Percentiles rank a stretch among this genome's conserved stretches.
phyloP scores from a whole-genome alignment of 2,888 invertebrate species.

The Rugalucina vietnamica region DNA sequence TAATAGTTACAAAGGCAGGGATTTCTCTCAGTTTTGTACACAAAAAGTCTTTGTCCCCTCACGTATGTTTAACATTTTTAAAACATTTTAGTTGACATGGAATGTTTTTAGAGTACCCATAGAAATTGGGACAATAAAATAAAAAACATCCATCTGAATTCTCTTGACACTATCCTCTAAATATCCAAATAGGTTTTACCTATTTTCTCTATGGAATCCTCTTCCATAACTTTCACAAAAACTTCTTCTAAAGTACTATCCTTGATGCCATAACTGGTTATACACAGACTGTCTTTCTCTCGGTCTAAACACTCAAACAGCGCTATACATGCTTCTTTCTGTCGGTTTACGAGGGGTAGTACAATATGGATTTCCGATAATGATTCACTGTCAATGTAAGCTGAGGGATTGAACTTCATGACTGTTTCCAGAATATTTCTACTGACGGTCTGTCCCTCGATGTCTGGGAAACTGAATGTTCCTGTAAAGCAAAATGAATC shows the following conservation, averaged over 20 bases:
- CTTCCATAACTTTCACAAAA: constrained; percentile 81
- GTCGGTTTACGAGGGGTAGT: constrained; percentile 67
- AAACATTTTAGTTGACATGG: no score
- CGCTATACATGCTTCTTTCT: constrained; percentile 76
- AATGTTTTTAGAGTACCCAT: no score
- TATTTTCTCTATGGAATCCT: constrained; percentile 62
- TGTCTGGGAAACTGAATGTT: no score
- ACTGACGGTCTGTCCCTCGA: not conserved
- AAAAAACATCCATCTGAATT: no score
- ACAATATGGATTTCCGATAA: constrained; percentile 68
- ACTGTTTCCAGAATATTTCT: constrained; percentile 12
- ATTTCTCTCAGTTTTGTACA: no score
- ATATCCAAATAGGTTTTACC: no score
- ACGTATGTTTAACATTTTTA: no score
- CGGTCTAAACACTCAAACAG: constrained; percentile 80
- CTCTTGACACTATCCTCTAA: no score
- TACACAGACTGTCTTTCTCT: constrained; percentile 63
- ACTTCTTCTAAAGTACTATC: constrained; percentile 83
- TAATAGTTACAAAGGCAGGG: no score
- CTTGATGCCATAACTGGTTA: constrained; percentile 80
- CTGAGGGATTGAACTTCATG: constrained; percentile 20
- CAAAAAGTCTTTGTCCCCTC: no score
- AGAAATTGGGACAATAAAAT: no score
- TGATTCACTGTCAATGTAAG: constrained; percentile 21
- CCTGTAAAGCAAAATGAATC: not conserved